Evolutionary conservation across 2,113 vertebrate genomes (phyloP).

Genomic region (Atlantisia rogersi): DNA sequence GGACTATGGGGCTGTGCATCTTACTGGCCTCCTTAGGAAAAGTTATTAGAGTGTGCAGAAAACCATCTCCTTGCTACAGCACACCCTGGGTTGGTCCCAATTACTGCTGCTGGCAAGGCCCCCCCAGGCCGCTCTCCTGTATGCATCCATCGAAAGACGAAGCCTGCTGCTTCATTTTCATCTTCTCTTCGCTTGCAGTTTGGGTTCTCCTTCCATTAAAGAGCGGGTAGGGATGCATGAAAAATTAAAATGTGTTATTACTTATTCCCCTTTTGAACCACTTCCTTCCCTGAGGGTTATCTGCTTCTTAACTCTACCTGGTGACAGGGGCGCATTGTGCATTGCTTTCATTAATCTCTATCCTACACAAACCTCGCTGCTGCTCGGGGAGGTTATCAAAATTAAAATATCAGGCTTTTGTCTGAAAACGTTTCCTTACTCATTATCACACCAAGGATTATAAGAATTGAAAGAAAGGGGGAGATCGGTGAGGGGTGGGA

Average conservation of each 20-base stretch:
- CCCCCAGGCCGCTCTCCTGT: not conserved
- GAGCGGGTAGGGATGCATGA: slow-evolving; percentile 12
- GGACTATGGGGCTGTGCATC: not conserved
- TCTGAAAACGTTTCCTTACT: not conserved
- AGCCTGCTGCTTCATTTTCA: not conserved
- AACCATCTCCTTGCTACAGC: not conserved
- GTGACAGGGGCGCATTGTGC: not conserved
- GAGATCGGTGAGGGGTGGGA: not conserved
- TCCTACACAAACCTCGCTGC: not conserved
- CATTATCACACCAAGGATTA: slow-evolving; percentile 38
- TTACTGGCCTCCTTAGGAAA: not conserved
- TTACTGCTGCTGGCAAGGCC: not conserved
- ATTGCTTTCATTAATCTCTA: slow-evolving; percentile 51
- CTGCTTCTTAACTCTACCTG: slow-evolving; percentile 34
- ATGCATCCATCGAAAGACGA: not conserved
- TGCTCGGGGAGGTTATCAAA: slow-evolving; percentile 45
- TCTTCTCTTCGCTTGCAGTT: not conserved
- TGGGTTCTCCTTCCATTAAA: not conserved
- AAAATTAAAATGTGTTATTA: slow-evolving; percentile 62
- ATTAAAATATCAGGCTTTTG: slow-evolving; percentile 51
- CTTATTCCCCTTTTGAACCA: slow-evolving; percentile 31
- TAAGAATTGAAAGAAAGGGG: not conserved
- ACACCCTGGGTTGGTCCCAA: accelerated
- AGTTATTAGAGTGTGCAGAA: not conserved
- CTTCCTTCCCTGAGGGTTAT: slow-evolving; percentile 42